These are phyloP conservation scores for Actenoides hombroni DNA, from an alignment of 2,113 vertebrate genomes.

Conservation along the genomic window DNA sequence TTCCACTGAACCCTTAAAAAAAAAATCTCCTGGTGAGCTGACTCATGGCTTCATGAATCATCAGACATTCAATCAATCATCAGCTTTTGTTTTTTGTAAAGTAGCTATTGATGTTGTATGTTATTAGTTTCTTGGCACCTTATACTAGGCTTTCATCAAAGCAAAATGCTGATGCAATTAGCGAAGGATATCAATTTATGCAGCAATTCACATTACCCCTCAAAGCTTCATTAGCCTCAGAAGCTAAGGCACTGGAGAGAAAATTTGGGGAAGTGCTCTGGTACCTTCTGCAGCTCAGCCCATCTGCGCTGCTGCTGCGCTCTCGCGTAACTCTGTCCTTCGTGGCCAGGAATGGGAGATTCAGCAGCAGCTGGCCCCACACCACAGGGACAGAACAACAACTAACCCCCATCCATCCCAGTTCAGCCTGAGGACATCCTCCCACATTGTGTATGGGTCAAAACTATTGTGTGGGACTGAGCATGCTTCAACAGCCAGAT, in stretches of 20 bases:
- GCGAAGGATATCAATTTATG: constrained; percentile 58
- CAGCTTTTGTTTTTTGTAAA: background rate
- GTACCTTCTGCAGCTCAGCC: constrained; percentile 22
- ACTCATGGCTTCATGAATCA: background rate
- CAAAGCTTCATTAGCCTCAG: constrained; percentile 60
- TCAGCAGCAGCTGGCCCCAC: background rate
- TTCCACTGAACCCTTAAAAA: background rate
- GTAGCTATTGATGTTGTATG: constrained; percentile 4
- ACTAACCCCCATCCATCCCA: background rate
- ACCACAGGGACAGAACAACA: background rate
- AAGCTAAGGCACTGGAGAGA: constrained; percentile 23
- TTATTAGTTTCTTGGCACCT: constrained; percentile 46
- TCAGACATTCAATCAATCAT: background rate
- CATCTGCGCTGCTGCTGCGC: background rate
- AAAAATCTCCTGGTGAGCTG: background rate
- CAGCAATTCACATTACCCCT: constrained; percentile 52
- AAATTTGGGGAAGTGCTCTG: background rate
- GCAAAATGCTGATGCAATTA: constrained; percentile 64
- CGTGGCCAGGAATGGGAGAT: fast-evolving
- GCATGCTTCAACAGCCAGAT: background rate
- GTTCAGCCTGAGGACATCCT: background rate
- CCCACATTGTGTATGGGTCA: fast-evolving
- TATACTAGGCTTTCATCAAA: constrained; percentile 15
- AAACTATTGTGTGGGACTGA: background rate
- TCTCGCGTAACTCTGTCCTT: background rate